Evolutionary conservation across 2,888 invertebrate species (phyloP), one percentile per base, ranked within the genome.

Genomic region (Trissolcus japonicus): DNA sequence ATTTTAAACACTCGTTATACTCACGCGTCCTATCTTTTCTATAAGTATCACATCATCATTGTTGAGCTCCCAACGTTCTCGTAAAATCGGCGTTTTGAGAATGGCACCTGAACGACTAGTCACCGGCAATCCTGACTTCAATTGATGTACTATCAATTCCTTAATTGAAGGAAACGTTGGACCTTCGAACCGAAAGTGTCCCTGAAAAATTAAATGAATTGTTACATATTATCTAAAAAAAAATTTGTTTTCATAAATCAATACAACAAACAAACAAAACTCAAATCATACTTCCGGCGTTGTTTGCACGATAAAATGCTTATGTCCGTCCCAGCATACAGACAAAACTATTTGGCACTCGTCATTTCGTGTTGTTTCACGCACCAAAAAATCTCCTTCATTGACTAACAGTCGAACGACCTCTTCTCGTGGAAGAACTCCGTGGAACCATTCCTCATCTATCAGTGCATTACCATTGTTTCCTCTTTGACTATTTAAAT

Each of bases 381-480:
- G 92, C 68, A 98, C 97, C 72, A 98, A 91, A 89, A 96, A 98
- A 89, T 98, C 98, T 0, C 98, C 98, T 83, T 98, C 96, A 66
- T 94, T 94, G n/a, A 94, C 93, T 76, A 98, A 91, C 48, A 98
- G 91, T 76, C 98, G 91, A 51, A 98, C 97, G 35, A 98, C 98
- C 90, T 98, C 98, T 89, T 98, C 98, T 13, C 98, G 92, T 0
- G 98, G 98, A 73, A 98, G 90, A 11, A 98, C 97, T 0, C 98
- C 98, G 87, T 98, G 98, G 90, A 98, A 98, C 98, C 98, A 98
- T 88, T 97, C 97, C 90, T 98, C 97, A 82, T 97, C 96, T 79
- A 96, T 94, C 55, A 95, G 89, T 11, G 94, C 50, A 40, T 63
- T 93, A 85, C 93, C 94, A 48, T 91, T 89, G 16, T 90, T 90